Conservation (phyloP, 2,888 invertebrate species). For the Tenthredo scrophulariae region DNA sequence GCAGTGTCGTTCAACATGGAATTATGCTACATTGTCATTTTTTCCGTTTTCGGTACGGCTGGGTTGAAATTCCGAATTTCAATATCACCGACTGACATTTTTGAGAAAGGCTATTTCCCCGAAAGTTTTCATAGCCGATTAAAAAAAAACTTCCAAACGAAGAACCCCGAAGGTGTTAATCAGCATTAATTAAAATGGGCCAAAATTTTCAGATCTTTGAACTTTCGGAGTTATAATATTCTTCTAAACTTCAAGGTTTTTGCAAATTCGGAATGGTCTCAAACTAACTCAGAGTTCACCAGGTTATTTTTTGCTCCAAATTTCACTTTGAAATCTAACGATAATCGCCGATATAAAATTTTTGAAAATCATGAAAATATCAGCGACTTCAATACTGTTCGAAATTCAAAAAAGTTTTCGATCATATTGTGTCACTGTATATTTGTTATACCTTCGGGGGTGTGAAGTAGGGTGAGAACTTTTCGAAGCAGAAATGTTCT, state of each 20-base stretch:
- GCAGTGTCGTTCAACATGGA: background rate
- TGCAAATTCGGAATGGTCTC: too few relatives aligned
- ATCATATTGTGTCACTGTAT: background rate
- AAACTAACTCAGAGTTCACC: too few relatives aligned
- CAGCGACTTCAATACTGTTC: background rate
- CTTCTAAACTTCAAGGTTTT: too few relatives aligned
- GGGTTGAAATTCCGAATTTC: too few relatives aligned
- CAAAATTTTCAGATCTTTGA: too few relatives aligned
- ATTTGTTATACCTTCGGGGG: background rate
- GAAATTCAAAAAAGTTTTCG: background rate
- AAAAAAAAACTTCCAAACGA: too few relatives aligned
- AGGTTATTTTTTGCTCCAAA: background rate
- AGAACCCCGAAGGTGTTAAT: too few relatives aligned
- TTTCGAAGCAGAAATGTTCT: background rate
- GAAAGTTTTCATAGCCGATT: too few relatives aligned
- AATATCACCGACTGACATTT: too few relatives aligned
- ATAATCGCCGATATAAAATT: background rate
- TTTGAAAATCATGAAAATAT: background rate
- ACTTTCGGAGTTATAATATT: too few relatives aligned
- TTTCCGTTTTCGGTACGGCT: background rate
- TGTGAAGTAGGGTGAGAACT: background rate
- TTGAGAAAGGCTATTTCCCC: too few relatives aligned
- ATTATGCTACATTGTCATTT: background rate
- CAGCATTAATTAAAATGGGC: too few relatives aligned
- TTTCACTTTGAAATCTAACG: background rate